These are phyloP conservation scores for Tinea semifulvella DNA, from an alignment of 2,888 invertebrate genomes.

Conservation along the genomic window DNA sequence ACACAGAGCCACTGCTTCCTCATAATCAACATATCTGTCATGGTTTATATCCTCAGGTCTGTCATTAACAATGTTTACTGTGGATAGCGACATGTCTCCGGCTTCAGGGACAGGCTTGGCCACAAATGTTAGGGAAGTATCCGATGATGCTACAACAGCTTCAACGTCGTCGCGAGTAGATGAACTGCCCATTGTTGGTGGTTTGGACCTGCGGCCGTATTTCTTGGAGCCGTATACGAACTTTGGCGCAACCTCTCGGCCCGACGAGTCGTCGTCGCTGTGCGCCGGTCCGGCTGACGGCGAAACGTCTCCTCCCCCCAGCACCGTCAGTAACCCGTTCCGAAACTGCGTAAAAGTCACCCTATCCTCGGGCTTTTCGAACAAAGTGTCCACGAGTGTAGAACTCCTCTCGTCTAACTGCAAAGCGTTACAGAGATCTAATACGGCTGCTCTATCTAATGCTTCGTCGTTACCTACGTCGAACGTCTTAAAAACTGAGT, in stretches of 20 bases:
- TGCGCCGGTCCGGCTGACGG: slow-evolving; percentile 25
- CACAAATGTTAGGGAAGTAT: slow-evolving; percentile 27
- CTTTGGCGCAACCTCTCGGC: slow-evolving; percentile 77
- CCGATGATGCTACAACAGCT: not conserved
- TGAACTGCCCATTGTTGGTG: slow-evolving; percentile 36
- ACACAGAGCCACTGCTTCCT: slow-evolving; percentile 44
- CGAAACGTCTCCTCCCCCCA: slow-evolving; percentile 63
- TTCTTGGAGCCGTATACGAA: slow-evolving; percentile 78
- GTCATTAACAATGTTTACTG: not conserved
- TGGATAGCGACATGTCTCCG: slow-evolving; percentile 42
- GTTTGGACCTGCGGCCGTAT: slow-evolving; percentile 77
- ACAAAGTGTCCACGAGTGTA: slow-evolving; percentile 68
- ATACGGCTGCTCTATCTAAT: slow-evolving; percentile 72
- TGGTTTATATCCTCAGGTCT: slow-evolving; percentile 32
- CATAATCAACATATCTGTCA: slow-evolving; percentile 39
- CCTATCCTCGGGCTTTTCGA: slow-evolving; percentile 55
- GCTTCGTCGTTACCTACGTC: slow-evolving; percentile 75
- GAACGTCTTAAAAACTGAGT: slow-evolving; percentile 82
- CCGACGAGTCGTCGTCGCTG: slow-evolving; percentile 67
- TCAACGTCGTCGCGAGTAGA: not conserved
- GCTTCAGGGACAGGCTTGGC: slow-evolving; percentile 41
- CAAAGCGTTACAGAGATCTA: slow-evolving; percentile 76
- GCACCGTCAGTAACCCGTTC: slow-evolving; percentile 75
- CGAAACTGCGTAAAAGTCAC: slow-evolving; percentile 79
- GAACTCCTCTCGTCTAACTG: slow-evolving; percentile 79